Evolutionary conservation across 92 coral and sea anemone genomes (phyloP).

Genomic region (Plumapathes pennacea): DNA sequence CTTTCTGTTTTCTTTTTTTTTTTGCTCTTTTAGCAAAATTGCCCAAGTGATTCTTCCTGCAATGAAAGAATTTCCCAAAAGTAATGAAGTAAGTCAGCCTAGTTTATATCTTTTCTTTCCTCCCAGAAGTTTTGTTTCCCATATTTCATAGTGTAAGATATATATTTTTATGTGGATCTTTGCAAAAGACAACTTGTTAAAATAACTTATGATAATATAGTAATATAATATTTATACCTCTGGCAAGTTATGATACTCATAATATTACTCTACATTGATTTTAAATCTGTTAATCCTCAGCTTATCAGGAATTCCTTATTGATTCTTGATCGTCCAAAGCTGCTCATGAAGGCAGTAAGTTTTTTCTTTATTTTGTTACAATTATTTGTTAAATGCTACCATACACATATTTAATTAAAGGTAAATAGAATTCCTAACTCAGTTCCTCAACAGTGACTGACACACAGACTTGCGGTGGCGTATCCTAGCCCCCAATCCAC

Average conservation of each 20-base stretch:
- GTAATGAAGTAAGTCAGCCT: slow-evolving; percentile 50
- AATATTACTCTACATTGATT: not conserved
- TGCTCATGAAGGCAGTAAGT: slow-evolving; percentile 72
- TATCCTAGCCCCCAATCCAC: too few relatives aligned
- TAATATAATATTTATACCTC: too few relatives aligned
- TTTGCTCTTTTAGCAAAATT: slow-evolving; percentile 45
- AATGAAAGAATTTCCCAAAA: slow-evolving; percentile 46
- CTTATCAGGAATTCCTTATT: slow-evolving; percentile 65
- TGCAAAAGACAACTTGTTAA: too few relatives aligned
- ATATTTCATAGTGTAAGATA: too few relatives aligned
- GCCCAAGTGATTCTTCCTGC: slow-evolving; percentile 61
- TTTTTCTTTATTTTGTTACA: not conserved
- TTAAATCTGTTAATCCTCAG: slow-evolving; percentile 12
- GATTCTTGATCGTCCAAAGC: slow-evolving; percentile 59
- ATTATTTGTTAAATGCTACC: not conserved
- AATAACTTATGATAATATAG: too few relatives aligned
- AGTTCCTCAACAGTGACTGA: too few relatives aligned
- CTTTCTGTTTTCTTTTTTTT: not conserved
- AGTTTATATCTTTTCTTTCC: not conserved
- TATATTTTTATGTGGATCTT: too few relatives aligned
- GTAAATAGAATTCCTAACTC: too few relatives aligned
- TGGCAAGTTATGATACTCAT: too few relatives aligned
- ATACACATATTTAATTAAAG: not conserved
- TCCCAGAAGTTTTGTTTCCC: too few relatives aligned
- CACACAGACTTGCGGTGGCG: too few relatives aligned